These are phyloP conservation scores for Gymnocheta viridis DNA, from an alignment of 2,888 invertebrate genomes.

Conservation along the genomic window DNA sequence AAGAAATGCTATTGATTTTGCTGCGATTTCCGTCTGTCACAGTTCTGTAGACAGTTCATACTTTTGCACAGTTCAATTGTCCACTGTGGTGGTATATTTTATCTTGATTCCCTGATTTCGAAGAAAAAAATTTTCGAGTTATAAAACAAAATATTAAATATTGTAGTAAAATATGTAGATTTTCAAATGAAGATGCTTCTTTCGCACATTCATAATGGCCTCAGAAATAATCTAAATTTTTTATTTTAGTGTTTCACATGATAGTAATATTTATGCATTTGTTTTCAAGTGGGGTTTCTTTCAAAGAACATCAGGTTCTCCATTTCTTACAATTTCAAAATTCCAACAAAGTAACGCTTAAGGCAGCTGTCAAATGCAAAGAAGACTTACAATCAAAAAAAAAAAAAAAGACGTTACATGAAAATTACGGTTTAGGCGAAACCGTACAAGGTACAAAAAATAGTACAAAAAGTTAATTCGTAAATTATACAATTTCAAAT, in stretches of 20 bases:
- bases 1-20: too few relatives aligned
- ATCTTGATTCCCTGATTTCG: too few relatives aligned
- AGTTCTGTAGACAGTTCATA: too few relatives aligned
- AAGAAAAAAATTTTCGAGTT: too few relatives aligned
- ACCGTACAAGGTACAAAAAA: conserved; percentile 46
- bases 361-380: conserved; percentile 59
- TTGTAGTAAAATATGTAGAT: too few relatives aligned
- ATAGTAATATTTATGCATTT: neutral
- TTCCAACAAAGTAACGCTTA: conserved; percentile 56
- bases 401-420: conserved; percentile 50
- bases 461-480: neutral
- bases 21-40: too few relatives aligned
- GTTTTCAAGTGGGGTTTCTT: conserved; percentile 46
- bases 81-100: too few relatives aligned
- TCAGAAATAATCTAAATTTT: neutral
- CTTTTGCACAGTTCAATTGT: too few relatives aligned
- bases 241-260: neutral
- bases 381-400: conserved; percentile 53
- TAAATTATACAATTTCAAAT: conserved; percentile 20
- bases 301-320: conserved; percentile 45
- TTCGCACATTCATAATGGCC: too few relatives aligned
- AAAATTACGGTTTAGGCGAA: conserved; percentile 58
- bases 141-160: too few relatives aligned
- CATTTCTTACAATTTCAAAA: neutral
- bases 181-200: too few relatives aligned